These are phyloP conservation scores for Drosophila anceps DNA, from an alignment of 2,888 invertebrate genomes.

Conservation along the genomic window DNA sequence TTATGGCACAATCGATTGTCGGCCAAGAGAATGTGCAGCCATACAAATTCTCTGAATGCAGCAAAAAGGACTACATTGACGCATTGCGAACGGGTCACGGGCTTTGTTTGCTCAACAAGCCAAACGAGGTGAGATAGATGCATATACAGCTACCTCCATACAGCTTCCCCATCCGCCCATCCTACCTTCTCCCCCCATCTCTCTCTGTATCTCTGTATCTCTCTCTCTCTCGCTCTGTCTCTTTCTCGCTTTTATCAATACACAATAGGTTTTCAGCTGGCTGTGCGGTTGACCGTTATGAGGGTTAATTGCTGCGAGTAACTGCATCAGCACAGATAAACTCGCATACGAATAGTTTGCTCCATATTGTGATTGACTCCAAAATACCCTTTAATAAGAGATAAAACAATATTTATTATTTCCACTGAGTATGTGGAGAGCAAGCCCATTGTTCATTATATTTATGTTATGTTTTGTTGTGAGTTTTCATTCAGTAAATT, in stretches of 20 bases:
- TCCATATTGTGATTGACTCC: not conserved
- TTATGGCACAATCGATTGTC: slow-evolving; percentile 97
- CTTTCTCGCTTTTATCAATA: slow-evolving; percentile 31
- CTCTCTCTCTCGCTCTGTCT: not conserved
- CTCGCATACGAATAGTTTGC: not conserved
- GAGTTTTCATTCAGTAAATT: too few species aligned
- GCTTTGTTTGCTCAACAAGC: slow-evolving; percentile 96
- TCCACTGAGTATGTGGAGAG: not conserved
- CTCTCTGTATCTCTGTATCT: not conserved
- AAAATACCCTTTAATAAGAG: not conserved
- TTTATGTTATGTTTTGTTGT: too few species aligned
- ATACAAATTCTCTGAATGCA: slow-evolving; percentile 98
- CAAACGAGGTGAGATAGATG: slow-evolving; percentile 91
- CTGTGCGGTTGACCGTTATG: slow-evolving; percentile 24
- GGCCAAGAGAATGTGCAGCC: slow-evolving; percentile 97
- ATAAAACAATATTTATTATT: not conserved
- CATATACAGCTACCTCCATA: not conserved
- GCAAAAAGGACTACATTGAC: slow-evolving; percentile 95
- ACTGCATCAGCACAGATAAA: slow-evolving; percentile 11
- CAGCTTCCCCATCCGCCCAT: not conserved
- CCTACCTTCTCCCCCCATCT: not conserved
- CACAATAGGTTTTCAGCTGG: slow-evolving; percentile 22
- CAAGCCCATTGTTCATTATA: not conserved
- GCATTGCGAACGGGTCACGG: slow-evolving; percentile 94
- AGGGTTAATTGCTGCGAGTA: slow-evolving; percentile 11